Conservation (phyloP, 2,888 invertebrate species). For the Tinea pellionella region DNA sequence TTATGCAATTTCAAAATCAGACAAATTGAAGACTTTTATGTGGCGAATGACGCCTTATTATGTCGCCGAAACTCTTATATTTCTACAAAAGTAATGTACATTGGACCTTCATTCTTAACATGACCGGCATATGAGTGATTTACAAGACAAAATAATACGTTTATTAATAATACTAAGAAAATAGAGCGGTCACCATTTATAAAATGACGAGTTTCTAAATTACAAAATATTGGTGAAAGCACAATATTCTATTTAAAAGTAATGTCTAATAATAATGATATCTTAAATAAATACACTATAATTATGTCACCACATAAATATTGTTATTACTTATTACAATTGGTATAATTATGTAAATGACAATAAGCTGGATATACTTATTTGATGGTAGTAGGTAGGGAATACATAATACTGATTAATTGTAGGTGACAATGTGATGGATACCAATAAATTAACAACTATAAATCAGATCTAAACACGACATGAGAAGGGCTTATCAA, state of each 20-base stretch:
- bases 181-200: conserved; percentile 1
- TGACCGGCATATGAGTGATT: conserved; percentile 32
- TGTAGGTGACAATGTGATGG: neutral
- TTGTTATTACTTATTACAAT: neutral
- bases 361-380: neutral
- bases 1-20: conserved; percentile 36
- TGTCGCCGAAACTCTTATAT: conserved; percentile 9
- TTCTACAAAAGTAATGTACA: conserved; percentile 59
- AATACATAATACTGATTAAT: neutral
- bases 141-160: conserved; percentile 10
- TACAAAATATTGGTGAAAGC: neutral
- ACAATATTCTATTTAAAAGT: conserved; percentile 3
- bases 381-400: neutral
- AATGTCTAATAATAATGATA: conserved; percentile 3
- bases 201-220: neutral
- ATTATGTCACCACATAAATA: neutral
- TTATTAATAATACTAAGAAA: neutral
- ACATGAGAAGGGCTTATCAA: neutral
- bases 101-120: conserved; percentile 49
- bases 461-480: conserved; percentile 3
- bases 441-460: neutral
- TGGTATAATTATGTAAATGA: neutral
- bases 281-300: conserved; percentile 4
- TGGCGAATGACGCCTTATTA: conserved; percentile 24
- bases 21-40: conserved; percentile 37